Percentiles rank a stretch among this genome's conserved stretches.
Conservation (phyloP, 2,113 vertebrate species). For the Pavo muticus region DNA sequence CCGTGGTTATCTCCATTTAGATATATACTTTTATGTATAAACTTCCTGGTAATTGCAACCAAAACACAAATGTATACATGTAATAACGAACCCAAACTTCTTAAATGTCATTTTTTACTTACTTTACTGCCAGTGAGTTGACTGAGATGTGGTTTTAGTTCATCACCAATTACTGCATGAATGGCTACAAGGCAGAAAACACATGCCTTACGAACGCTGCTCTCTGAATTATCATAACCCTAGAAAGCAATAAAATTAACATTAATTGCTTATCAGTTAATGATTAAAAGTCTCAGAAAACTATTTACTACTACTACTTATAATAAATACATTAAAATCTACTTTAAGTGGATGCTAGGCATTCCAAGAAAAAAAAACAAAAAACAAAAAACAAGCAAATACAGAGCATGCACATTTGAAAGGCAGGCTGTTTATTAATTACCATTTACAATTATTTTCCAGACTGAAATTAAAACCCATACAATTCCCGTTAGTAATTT, state of each 20-base stretch:
- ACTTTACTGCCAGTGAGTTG: conserved; percentile 98
- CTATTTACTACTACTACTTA: conserved; percentile 36
- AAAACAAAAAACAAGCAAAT: neutral
- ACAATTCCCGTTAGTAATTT: neutral
- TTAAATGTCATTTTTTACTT: conserved; percentile 44
- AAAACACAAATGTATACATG: neutral
- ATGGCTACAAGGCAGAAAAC: conserved; percentile 97
- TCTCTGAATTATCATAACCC: conserved; percentile 98
- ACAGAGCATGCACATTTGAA: neutral
- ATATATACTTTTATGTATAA: neutral
- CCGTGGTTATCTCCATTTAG: neutral
- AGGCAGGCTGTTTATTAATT: conserved; percentile 10
- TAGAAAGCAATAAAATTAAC: conserved; percentile 70
- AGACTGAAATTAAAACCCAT: neutral
- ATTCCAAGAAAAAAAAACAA: neutral
- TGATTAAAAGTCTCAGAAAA: conserved; percentile 35
- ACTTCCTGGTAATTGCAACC: neutral
- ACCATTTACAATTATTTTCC: neutral
- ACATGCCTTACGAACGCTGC: conserved; percentile 96
- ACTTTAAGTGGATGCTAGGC: conserved; percentile 7
- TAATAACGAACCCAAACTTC: neutral
- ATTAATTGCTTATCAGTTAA: conserved; percentile 59
- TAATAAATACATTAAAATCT: conserved; percentile 11
- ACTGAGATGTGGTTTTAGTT: conserved; percentile 95
- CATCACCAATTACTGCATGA: conserved; percentile 94